A percentile compares a stretch with the other conserved stretches of the same genome.
phyloP scores from a whole-genome alignment of 2,888 invertebrate genomes.

The Phortica magna region DNA sequence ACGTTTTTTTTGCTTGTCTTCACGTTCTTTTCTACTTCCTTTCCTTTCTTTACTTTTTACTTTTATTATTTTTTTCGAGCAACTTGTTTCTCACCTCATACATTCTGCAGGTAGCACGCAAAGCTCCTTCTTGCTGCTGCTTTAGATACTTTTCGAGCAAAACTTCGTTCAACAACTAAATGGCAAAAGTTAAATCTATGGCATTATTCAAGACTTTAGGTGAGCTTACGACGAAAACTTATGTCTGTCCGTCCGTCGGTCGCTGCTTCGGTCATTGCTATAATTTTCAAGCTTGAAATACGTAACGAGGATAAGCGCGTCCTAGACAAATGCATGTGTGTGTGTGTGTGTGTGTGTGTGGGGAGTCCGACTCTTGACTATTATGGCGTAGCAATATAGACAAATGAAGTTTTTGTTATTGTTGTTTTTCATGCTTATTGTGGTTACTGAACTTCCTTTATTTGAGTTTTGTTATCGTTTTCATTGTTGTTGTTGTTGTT shows the following conservation, averaged over 20 bases:
- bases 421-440: too few relatives aligned
- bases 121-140: background rate
- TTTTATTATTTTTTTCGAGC: background rate
- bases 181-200: conserved; percentile 62
- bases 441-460: too few relatives aligned
- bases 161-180: conserved; percentile 42
- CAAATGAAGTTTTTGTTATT: too few relatives aligned
- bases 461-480: too few relatives aligned
- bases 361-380: background rate
- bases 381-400: too few relatives aligned
- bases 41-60: background rate
- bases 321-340: background rate
- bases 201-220: conserved; percentile 57
- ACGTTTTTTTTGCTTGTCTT: background rate
- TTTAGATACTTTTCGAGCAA: background rate
- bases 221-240: conserved; percentile 45
- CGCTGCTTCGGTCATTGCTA: background rate
- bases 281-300: conserved; percentile 9
- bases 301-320: background rate
- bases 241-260: background rate
- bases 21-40: conserved; percentile 35
- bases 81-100: background rate
- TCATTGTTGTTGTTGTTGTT: too few relatives aligned
- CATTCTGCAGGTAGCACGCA: too few relatives aligned
- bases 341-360: background rate